A percentile compares a stretch with the other conserved stretches of the same genome.
These are phyloP conservation scores for Lasioglossum oenotherae DNA, from an alignment of 2,888 invertebrate genomes.

Conservation along the genomic window DNA sequence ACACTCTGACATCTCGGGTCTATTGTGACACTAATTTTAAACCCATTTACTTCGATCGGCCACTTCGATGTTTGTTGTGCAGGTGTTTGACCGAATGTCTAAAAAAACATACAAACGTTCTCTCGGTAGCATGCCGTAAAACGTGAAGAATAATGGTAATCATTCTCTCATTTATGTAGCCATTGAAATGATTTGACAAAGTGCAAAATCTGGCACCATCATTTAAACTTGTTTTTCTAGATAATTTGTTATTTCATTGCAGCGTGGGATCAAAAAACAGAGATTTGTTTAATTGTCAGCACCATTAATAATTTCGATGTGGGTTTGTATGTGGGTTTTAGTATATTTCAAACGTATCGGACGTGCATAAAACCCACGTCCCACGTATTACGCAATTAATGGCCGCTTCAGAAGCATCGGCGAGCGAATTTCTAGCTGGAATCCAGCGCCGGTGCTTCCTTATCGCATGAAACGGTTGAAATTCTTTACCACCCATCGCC, in stretches of 20 bases:
- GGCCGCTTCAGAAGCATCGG: not conserved
- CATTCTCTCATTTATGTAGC: not conserved
- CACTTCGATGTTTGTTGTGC: not conserved
- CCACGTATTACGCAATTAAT: not conserved
- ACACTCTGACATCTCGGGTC: not conserved
- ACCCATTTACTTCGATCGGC: not conserved
- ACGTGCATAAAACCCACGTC: not conserved
- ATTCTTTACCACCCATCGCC: not conserved
- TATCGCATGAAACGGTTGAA: not conserved
- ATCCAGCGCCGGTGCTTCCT: conserved; percentile 1
- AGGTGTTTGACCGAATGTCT: not conserved
- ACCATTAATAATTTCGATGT: not conserved
- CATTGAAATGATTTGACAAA: not conserved
- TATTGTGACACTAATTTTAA: not conserved
- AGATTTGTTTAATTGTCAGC: not conserved
- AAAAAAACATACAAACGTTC: no score
- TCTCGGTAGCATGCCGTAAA: not conserved
- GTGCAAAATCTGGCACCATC: no score
- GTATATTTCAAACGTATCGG: not conserved
- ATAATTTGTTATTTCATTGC: no score
- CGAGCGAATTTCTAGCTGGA: not conserved
- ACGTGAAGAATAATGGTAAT: not conserved
- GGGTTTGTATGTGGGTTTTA: not conserved
- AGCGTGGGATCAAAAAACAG: no score
- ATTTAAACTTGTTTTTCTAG: no score